Percentiles rank a stretch among this genome's conserved stretches.
Evolutionary conservation across 2,113 vertebrate genomes (phyloP).

Genomic region (Toxotes jaculatrix): DNA sequence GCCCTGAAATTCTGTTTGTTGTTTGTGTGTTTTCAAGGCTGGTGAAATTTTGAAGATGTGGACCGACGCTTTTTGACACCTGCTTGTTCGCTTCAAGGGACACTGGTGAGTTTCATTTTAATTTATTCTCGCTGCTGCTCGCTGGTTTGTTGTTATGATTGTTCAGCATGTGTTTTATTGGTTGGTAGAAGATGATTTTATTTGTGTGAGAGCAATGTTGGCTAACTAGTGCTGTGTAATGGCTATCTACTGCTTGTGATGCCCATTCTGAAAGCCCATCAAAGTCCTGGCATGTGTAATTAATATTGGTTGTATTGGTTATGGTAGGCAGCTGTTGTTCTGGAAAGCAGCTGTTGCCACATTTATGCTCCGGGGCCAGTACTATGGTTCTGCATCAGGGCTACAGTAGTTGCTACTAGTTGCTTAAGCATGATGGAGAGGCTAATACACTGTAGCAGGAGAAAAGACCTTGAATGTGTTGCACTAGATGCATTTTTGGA

Average conservation of each 20-base stretch:
- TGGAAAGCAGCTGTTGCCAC: neutral
- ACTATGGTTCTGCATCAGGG: neutral
- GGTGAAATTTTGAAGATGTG: neutral
- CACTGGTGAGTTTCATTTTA: neutral
- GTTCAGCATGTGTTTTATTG: neutral
- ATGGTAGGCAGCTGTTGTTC: neutral
- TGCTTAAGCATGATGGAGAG: neutral
- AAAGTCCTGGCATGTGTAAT: neutral
- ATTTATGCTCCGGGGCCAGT: neutral
- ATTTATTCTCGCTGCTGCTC: neutral
- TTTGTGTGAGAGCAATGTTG: neutral
- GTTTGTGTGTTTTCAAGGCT: neutral
- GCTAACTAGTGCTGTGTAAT: neutral
- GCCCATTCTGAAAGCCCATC: neutral
- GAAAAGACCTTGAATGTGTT: neutral
- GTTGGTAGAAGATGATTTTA: neutral
- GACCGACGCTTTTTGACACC: neutral
- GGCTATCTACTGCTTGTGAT: neutral
- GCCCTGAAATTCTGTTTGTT: neutral
- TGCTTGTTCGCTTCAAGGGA: neutral
- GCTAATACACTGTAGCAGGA: neutral
- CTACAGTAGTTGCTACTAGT: neutral
- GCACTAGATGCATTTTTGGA: neutral
- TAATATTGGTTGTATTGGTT: neutral
- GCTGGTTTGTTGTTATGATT: neutral